A percentile compares a stretch with the other conserved stretches of the same genome.
phyloP scores from a whole-genome alignment of 2,888 invertebrate species.

The Scaptomyza flava region DNA sequence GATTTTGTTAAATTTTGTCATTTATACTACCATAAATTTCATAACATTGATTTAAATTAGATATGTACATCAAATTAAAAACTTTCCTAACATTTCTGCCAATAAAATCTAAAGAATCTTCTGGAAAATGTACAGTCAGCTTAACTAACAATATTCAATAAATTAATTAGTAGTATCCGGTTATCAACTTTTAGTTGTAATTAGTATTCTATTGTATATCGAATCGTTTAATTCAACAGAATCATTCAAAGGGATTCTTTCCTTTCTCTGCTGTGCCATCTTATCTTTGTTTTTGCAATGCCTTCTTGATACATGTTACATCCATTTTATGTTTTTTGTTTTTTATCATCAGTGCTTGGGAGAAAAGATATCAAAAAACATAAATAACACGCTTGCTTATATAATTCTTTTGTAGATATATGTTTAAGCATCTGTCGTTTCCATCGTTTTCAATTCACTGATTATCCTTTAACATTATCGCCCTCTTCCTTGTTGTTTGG shows the following conservation, averaged over 20 bases:
- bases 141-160: not conserved
- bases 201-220: not conserved
- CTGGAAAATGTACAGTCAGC: not conserved
- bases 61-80: too few relatives aligned
- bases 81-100: too few relatives aligned
- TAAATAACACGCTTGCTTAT: not conserved
- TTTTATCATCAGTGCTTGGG: not conserved
- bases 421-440: not conserved
- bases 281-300: constrained; percentile 2
- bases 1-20: too few relatives aligned
- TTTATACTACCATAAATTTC: too few relatives aligned
- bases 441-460: constrained; percentile 6
- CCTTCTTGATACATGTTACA: not conserved
- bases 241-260: not conserved
- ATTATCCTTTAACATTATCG: not conserved
- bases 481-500: constrained; percentile 1
- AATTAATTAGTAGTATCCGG: not conserved
- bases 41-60: too few relatives aligned
- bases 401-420: not conserved
- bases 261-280: not conserved
- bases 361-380: not conserved
- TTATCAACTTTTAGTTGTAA: not conserved
- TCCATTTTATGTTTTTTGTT: not conserved
- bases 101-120: not conserved
- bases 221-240: not conserved